These are phyloP conservation scores for Neotoma lepida DNA, from an alignment of 2,113 vertebrate species.

Conservation along the genomic window DNA sequence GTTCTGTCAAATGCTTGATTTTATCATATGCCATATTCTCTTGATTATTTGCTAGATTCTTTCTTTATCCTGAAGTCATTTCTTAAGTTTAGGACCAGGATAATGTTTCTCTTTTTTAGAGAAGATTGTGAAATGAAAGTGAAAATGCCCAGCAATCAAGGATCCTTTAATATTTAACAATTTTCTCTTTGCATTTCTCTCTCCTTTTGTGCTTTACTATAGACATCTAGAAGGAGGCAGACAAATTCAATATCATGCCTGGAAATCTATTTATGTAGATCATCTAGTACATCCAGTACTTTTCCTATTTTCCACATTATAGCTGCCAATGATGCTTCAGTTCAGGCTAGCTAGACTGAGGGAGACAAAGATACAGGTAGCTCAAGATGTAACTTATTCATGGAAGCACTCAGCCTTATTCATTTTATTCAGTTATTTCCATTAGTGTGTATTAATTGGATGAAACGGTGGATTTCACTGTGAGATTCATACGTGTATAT, in stretches of 20 bases:
- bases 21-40: background rate
- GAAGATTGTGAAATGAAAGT: background rate
- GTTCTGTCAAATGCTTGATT: background rate
- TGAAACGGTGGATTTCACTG: background rate
- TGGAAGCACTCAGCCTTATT: background rate
- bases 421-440: conserved; percentile 7
- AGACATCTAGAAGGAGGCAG: background rate
- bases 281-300: background rate
- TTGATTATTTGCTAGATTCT: background rate
- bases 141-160: background rate
- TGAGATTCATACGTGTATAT: background rate
- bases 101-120: background rate
- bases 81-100: conserved; percentile 22
- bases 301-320: background rate
- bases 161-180: background rate
- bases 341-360: background rate
- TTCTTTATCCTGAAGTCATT: conserved; percentile 27
- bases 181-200: background rate
- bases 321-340: background rate
- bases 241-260: background rate
- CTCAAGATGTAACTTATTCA: background rate
- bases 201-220: background rate
- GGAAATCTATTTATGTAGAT: background rate
- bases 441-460: background rate
- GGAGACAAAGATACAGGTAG: background rate